phyloP scores from a whole-genome alignment of 2,888 invertebrate genomes.

The Ditylenchus weischeri region DNA sequence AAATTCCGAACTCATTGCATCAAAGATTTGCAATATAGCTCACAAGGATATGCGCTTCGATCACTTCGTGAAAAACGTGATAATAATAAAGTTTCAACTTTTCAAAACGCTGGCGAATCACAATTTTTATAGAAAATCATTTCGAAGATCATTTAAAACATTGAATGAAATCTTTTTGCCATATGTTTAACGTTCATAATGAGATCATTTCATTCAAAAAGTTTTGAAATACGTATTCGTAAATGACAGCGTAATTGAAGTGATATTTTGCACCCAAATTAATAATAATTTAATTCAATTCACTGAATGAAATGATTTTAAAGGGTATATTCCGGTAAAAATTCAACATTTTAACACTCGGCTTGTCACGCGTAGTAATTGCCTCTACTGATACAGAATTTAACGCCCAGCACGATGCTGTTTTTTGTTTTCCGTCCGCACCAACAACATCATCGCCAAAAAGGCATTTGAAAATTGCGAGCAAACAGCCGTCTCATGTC shows the following conservation, averaged over 20 bases:
- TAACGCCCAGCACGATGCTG: no score
- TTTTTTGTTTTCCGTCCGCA: no score
- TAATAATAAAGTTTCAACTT: constrained; percentile 20
- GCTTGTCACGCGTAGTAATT: no score
- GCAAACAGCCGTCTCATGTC: no score
- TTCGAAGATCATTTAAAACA: constrained; percentile 1
- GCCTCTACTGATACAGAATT: no score
- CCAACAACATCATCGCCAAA: no score
- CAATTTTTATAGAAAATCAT: background rate
- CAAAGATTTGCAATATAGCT: background rate
- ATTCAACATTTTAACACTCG: no score
- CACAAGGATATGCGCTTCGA: background rate
- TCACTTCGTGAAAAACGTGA: constrained; percentile 18
- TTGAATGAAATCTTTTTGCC: constrained; percentile 7
- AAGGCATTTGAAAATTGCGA: no score
- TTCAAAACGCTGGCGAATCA: constrained; percentile 4
- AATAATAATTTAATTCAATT: constrained; percentile 29
- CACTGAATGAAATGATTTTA: constrained; percentile 36
- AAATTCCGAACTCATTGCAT: constrained; percentile 12
- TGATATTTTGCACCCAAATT: constrained; percentile 34
- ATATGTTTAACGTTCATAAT: constrained; percentile 20
- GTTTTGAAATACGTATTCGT: constrained; percentile 25
- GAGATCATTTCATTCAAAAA: constrained; percentile 16
- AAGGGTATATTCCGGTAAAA: constrained; percentile 38
- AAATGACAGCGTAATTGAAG: constrained; percentile 27